Conservation (phyloP, 2,797 vertebrate genomes). For the Epinephelus awoara region DNA sequence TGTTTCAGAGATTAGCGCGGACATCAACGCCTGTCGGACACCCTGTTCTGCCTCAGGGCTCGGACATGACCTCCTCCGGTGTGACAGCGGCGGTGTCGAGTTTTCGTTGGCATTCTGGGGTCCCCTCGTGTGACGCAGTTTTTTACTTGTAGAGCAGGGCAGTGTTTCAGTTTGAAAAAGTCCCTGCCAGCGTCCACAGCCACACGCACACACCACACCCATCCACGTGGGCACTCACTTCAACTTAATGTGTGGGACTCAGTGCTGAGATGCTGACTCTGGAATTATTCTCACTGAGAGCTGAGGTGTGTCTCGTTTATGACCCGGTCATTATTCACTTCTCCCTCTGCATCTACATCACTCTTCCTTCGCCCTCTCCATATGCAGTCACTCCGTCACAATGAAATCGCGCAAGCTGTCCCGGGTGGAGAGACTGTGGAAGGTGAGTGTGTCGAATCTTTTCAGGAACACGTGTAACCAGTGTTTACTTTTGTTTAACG, state of each 20-base stretch:
- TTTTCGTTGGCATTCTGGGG: slow-evolving; percentile 38
- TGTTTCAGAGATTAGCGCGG: slow-evolving; percentile 58
- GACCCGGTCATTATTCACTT: slow-evolving; percentile 80
- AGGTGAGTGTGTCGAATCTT: slow-evolving; percentile 87
- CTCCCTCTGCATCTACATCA: slow-evolving; percentile 68
- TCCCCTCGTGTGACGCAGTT: slow-evolving; percentile 33
- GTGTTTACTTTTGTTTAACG: slow-evolving; percentile 5
- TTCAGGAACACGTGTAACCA: not conserved
- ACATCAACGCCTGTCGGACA: slow-evolving; percentile 22
- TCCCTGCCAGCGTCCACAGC: slow-evolving; percentile 9
- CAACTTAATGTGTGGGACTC: slow-evolving; percentile 81
- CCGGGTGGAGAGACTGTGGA: slow-evolving; percentile 90
- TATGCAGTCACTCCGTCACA: slow-evolving; percentile 60
- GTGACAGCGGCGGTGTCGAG: slow-evolving; percentile 36
- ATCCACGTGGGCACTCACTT: slow-evolving; percentile 34
- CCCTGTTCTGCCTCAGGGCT: slow-evolving; percentile 27
- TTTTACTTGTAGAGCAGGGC: slow-evolving; percentile 41
- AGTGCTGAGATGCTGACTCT: slow-evolving; percentile 85
- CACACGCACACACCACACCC: slow-evolving; percentile 1
- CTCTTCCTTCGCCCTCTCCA: slow-evolving; percentile 41
- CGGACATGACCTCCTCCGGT: slow-evolving; percentile 32
- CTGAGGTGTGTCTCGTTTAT: slow-evolving; percentile 88
- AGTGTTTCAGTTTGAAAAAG: slow-evolving; percentile 42
- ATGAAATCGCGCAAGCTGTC: slow-evolving; percentile 92
- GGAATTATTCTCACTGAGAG: slow-evolving; percentile 86